Evolutionary conservation across 2,113 vertebrate species (phyloP), one percentile per base, ranked within the genome.

Genomic region (Corythoichthys haematopterus): DNA sequence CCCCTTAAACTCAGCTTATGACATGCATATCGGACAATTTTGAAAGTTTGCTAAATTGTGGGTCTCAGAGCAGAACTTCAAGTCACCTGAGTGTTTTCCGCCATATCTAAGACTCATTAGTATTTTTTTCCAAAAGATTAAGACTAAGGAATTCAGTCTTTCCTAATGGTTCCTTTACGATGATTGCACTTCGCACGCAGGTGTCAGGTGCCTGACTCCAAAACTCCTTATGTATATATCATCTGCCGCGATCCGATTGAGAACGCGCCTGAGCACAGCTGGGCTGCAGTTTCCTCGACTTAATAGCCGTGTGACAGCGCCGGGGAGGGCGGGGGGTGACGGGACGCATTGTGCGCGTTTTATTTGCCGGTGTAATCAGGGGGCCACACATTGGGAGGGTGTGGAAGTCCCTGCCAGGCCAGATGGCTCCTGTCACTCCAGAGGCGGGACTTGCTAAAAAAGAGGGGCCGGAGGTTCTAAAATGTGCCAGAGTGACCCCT

Each of bases 361-460:
- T 85, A 78, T 84, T 85, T 82, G 82, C 83, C 60, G 1, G 16
- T 80, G 70, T 77, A 81, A 46, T 46, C 69, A 80, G 81, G 74
- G 11, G 83, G 87, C 76, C 80, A 69, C 82, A 70, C 15, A 69
- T 79, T 35, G 66, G 72, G 74, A 77, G 87, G 85, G 66, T 68
- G 81, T 78, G 77, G 2, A 59, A 73, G 75, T 61, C 77, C 72
- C 76, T 86, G 86, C 86, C 85, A 85, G 79, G 82, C 89, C 89
- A 91, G 89, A 90, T 91, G 89, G 89, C 83, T 87, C 76, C 75
- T 85, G 88, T 88, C 89, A 87, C 68, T 71, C 69, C 62, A 71
- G 73, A 72, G 77, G 80, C 77, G 79, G 61, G 51, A 72, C 82
- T 63, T 76, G 72, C 82, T 63, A 77, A 69, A 68, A 53, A 67